Evolutionary conservation across 2,797 vertebrate species (phyloP).

Genomic region (Rhinoraja longicauda): DNA sequence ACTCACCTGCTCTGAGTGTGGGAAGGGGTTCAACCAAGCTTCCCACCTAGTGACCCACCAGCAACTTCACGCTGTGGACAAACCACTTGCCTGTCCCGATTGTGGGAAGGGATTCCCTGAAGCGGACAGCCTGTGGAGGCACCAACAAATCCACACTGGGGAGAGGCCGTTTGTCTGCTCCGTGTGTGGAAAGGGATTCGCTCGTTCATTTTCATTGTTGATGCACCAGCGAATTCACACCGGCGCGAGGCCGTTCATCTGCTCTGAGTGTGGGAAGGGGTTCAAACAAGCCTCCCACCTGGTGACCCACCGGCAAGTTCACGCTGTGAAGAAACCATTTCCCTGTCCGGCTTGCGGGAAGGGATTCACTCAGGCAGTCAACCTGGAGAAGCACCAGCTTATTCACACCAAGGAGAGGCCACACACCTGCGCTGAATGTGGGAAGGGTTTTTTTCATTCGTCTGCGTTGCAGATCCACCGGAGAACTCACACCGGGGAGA

Average conservation of each 20-base stretch:
- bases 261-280: neutral
- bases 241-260: neutral
- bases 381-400: no score
- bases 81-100: neutral
- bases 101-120: neutral
- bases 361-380: no score
- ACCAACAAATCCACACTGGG: neutral
- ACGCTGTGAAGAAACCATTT: no score
- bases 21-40: neutral
- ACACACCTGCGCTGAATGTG: no score
- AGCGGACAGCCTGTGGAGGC: no score
- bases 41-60: no score
- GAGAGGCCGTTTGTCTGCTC: neutral
- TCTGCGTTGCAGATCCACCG: no score
- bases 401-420: no score
- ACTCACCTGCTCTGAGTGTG: slow-evolving; percentile 1
- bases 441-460: no score
- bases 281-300: neutral
- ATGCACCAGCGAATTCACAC: neutral
- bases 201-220: no score
- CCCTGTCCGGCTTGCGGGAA: no score
- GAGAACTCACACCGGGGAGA: neutral
- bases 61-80: neutral
- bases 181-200: neutral
- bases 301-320: no score